phyloP scores from a whole-genome alignment of 1,140 invertebrate genomes.

The Drosophila sucinea region DNA sequence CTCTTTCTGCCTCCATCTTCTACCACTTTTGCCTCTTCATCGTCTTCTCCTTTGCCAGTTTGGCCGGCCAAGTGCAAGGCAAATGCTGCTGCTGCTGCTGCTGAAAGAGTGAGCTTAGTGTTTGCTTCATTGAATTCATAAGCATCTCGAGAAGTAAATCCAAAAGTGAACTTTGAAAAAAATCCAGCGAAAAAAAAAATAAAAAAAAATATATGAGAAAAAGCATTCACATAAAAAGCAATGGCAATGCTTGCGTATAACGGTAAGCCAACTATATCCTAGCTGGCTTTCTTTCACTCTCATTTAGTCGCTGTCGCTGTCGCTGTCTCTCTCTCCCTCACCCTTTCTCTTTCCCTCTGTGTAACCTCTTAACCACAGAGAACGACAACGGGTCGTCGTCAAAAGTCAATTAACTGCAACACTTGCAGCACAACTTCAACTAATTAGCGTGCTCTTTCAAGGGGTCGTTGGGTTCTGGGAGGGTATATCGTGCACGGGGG shows the following conservation, averaged over 20 bases:
- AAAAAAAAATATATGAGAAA: background rate
- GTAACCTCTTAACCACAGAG: slow-evolving; percentile 9
- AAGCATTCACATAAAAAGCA: slow-evolving; percentile 39
- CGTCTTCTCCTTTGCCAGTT: background rate
- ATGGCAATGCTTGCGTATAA: slow-evolving; percentile 23
- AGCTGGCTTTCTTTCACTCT: background rate
- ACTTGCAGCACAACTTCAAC: slow-evolving; percentile 72
- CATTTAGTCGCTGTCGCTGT: too few relatives aligned
- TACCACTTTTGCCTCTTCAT: background rate
- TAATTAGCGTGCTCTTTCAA: slow-evolving; percentile 69
- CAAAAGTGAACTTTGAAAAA: slow-evolving; percentile 41
- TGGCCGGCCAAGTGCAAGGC: slow-evolving; percentile 18
- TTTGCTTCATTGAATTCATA: slow-evolving; percentile 75
- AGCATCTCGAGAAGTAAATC: slow-evolving; percentile 58
- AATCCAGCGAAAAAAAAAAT: slow-evolving; percentile 26
- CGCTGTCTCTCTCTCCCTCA: too few relatives aligned
- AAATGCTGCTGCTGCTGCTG: slow-evolving; percentile 22
- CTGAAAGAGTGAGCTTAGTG: slow-evolving; percentile 62
- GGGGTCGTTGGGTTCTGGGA: slow-evolving; percentile 17
- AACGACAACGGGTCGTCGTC: slow-evolving; percentile 62
- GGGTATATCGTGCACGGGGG: background rate
- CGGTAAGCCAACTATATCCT: slow-evolving; percentile 40
- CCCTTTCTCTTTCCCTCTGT: background rate
- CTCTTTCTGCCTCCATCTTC: background rate
- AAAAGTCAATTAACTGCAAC: slow-evolving; percentile 79